phyloP scores from a whole-genome alignment of 2,797 vertebrate species.

The Microctenopoma steveboyesi region DNA sequence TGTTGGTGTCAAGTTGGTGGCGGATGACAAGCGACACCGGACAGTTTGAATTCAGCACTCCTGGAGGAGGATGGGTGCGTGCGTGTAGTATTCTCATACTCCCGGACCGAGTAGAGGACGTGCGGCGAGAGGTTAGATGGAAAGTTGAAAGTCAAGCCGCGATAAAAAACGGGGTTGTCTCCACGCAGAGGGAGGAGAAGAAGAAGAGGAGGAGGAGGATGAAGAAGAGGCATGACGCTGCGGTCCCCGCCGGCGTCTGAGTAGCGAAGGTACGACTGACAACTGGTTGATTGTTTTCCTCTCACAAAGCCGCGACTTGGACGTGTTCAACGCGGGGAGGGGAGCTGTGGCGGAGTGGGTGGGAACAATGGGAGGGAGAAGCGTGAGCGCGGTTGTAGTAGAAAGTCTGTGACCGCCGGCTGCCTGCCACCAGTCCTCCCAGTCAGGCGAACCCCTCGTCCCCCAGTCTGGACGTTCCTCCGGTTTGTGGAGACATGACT shows the following conservation, averaged over 20 bases:
- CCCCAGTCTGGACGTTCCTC: constrained; percentile 2
- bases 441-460: constrained; percentile 37
- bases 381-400: constrained; percentile 34
- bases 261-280: constrained; percentile 38
- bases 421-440: constrained; percentile 53
- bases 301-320: constrained; percentile 17
- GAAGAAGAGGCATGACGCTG: constrained; percentile 53
- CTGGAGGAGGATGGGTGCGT: constrained; percentile 42
- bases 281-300: constrained; percentile 7
- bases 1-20: constrained; percentile 51
- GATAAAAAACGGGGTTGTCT: constrained; percentile 48
- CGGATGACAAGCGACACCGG: constrained; percentile 27
- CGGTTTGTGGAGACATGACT: constrained; percentile 20
- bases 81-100: constrained; percentile 15
- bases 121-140: constrained; percentile 39
- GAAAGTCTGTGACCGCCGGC: constrained; percentile 41
- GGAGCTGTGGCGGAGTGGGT: constrained; percentile 50
- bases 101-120: constrained; percentile 16
- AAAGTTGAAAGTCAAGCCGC: constrained; percentile 66
- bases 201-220: constrained; percentile 42
- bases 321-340: constrained; percentile 45
- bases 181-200: constrained; percentile 48
- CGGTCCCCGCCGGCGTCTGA: constrained; percentile 46
- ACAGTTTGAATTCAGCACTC: constrained; percentile 46
- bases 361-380: constrained; percentile 68